These are phyloP conservation scores for Cyrtorhinus lividipennis DNA, from an alignment of 1,140 invertebrate genomes.

Conservation along the genomic window DNA sequence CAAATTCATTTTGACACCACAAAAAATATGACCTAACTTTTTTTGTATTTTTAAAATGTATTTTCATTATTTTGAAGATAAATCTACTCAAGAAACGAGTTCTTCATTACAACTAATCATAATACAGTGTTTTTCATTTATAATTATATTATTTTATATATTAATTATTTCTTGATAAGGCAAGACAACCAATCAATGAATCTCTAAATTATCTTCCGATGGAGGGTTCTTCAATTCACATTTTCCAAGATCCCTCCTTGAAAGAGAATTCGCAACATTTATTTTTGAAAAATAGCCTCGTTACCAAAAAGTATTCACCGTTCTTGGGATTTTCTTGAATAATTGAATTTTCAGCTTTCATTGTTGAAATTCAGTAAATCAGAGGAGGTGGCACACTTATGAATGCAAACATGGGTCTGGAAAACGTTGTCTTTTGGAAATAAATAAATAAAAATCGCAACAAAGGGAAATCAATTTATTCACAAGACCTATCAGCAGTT, in stretches of 20 bases:
- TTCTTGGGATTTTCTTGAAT: background rate
- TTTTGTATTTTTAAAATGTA: conserved; percentile 3
- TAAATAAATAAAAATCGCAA: too few relatives aligned
- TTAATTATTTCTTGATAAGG: conserved; percentile 13
- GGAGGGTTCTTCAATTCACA: background rate
- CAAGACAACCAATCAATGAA: conserved; percentile 17
- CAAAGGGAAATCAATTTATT: too few relatives aligned
- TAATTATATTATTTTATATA: background rate
- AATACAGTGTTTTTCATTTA: conserved; percentile 8
- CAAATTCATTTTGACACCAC: background rate
- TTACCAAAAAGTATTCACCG: too few relatives aligned
- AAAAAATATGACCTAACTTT: background rate
- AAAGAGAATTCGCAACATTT: conserved; percentile 3
- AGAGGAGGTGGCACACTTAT: too few relatives aligned
- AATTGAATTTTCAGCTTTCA: background rate
- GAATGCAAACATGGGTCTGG: too few relatives aligned
- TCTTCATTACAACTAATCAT: background rate
- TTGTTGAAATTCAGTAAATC: background rate
- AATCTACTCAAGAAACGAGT: background rate
- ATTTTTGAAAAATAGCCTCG: too few relatives aligned
- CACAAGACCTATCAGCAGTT: too few relatives aligned
- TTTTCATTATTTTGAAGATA: conserved; percentile 12
- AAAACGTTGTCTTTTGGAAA: too few relatives aligned
- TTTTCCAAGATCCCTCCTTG: background rate
- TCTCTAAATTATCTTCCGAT: conserved; percentile 2